Evolutionary conservation across 2,113 vertebrate species (phyloP).

Genomic region (western clawed frog (Xenopus tropicalis)): DNA sequence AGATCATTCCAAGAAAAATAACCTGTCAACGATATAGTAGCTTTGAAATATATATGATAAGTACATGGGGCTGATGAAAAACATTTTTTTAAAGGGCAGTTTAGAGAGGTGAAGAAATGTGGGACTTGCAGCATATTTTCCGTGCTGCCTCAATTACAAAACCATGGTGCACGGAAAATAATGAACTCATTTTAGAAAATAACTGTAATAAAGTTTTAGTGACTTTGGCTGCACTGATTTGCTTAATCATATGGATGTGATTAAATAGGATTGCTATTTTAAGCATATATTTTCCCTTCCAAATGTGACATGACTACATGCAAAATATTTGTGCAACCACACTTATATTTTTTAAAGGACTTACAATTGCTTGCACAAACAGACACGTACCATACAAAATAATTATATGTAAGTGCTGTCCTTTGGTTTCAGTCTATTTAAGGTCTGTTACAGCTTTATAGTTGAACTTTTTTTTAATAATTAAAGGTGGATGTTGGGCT

Average conservation of each 20-base stretch:
- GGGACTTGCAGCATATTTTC: constrained; percentile 27
- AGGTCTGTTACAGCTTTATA: not conserved
- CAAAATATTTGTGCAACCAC: constrained; percentile 57
- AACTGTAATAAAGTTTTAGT: constrained; percentile 66
- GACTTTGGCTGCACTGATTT: constrained; percentile 67
- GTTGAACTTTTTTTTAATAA: no score
- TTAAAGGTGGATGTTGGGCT: no score
- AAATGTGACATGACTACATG: constrained; percentile 60
- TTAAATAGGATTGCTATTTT: constrained; percentile 67
- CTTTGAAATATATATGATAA: constrained; percentile 42
- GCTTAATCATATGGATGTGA: constrained; percentile 67
- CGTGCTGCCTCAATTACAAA: constrained; percentile 50
- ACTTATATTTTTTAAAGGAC: constrained; percentile 44
- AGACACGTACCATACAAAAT: not conserved
- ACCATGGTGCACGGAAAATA: constrained; percentile 58
- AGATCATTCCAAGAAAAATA: constrained; percentile 29
- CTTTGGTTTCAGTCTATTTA: not conserved
- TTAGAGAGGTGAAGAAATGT: constrained; percentile 41
- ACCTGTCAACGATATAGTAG: constrained; percentile 29
- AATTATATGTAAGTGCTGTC: not conserved
- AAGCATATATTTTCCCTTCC: constrained; percentile 56
- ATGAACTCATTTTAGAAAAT: constrained; percentile 66
- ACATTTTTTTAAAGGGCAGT: constrained; percentile 8
- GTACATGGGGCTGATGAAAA: constrained; percentile 18
- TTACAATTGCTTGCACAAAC: not conserved